Evolutionary conservation across 2,888 invertebrate genomes (phyloP), one percentile per base, ranked within the genome.

Genomic region (Pterostichus niger): DNA sequence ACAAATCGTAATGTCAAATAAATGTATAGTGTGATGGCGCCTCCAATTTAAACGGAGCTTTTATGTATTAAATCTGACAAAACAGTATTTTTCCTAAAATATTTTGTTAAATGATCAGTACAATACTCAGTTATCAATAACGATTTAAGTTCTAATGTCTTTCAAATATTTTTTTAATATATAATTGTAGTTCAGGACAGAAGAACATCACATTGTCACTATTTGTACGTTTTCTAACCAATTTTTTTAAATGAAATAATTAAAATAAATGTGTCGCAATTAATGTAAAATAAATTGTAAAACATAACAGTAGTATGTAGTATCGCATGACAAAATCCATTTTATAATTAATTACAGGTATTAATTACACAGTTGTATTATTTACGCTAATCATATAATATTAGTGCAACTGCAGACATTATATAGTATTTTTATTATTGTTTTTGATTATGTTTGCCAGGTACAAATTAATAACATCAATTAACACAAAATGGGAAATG

Each of bases 401-500:
- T 24, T 44, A 52, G 11, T 64, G 35, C 24, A 24, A 24, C 24
- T 64, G 5, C 7, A n/a, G 13, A n/a, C 64, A 35, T 71, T 71
- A 13, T 44, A 24, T 11, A 64, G 17, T 9, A 64, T 3, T 15
- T 15, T 44, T 44, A 44, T 71, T 44, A 6, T 71, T 71, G 15
- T 44, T 44, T 44, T 17, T 35, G 35, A 64, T 15, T 54, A 52
- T 76, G 17, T 68, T 56, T 35, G 7, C 5, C n/a, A 76, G 35
- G 33, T 40, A 40, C 24, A 46, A 54, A 52, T 46, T 11, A 35
- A 5, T 13, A 52, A 31, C 24, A 56, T 5, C 76, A 76, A 10
- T 24, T 75, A 49, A 44, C 15, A 24, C 3, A 52, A 11, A 86
- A 96, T 96, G 96, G 96, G 96, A 84, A 96, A 96, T 89, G 95